A percentile compares a stretch with the other conserved stretches of the same genome.
Evolutionary conservation across 30 jellyfish, hydroid and myxozoan genomes (phyloP).

Genomic region (Mastigias papua): DNA sequence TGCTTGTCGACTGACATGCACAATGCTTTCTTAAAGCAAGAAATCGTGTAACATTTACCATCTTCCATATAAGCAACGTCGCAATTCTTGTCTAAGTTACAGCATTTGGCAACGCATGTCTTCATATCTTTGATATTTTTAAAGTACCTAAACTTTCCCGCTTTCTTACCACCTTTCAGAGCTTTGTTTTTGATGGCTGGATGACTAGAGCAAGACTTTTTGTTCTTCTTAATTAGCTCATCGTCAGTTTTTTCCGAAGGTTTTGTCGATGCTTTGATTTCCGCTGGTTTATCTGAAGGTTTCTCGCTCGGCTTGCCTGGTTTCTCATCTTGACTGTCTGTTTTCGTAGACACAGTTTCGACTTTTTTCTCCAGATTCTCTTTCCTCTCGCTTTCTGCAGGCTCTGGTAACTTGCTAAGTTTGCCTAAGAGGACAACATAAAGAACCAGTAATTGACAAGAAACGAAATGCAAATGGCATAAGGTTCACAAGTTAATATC

Average conservation of each 20-base stretch:
- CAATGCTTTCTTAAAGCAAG: conserved; percentile 79
- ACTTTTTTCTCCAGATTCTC: background rate
- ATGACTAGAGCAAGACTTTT: conserved; percentile 58
- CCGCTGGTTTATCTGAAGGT: conserved; percentile 46
- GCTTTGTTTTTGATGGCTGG: conserved; percentile 75
- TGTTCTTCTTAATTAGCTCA: conserved; percentile 23
- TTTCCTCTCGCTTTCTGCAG: conserved; percentile 14
- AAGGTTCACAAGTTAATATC: too few species aligned
- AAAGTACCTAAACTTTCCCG: conserved; percentile 89
- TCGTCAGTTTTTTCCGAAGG: background rate
- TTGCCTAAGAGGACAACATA: conserved; percentile 13
- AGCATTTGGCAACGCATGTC: conserved; percentile 88
- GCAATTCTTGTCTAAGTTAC: conserved; percentile 75
- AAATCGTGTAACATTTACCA: conserved; percentile 82
- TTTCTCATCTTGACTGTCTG: background rate
- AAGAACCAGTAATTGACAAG: too few species aligned
- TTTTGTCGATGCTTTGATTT: conserved; percentile 31
- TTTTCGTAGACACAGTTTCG: background rate
- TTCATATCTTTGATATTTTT: conserved; percentile 71
- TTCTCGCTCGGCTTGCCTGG: conserved; percentile 3
- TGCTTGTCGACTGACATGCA: conserved; percentile 87
- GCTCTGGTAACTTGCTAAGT: conserved; percentile 40
- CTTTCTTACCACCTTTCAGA: conserved; percentile 89
- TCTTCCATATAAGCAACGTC: conserved; percentile 97
- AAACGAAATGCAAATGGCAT: too few species aligned